Evolutionary conservation across 1,140 invertebrate species (phyloP).

Genomic region (Matsumurasca onukii): DNA sequence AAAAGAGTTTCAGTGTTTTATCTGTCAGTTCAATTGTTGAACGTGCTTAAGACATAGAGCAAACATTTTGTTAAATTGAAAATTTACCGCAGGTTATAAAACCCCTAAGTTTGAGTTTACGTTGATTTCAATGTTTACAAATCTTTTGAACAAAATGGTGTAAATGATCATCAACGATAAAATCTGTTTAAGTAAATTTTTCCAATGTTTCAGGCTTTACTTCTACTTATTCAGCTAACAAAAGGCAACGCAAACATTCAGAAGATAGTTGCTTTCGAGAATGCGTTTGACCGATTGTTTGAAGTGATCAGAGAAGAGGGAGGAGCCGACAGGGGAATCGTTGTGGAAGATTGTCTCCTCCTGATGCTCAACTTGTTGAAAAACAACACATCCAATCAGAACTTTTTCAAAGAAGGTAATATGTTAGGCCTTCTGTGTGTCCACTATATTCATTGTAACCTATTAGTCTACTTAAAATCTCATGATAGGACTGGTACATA

Average conservation of each 20-base stretch:
- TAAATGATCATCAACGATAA: constrained; percentile 8
- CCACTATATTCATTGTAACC: no score
- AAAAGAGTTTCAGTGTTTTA: no score
- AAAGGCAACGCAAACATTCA: constrained; percentile 98
- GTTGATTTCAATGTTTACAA: no score
- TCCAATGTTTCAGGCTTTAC: constrained; percentile 77
- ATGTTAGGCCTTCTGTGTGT: constrained; percentile 9
- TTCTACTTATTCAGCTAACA: constrained; percentile 92
- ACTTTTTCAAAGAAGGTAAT: constrained; percentile 94
- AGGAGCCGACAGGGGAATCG: constrained; percentile 91
- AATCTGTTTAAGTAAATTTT: no score
- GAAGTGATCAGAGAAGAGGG: constrained; percentile 93
- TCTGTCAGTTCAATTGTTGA: no score
- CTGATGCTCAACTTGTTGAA: constrained; percentile 92
- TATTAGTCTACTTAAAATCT: no score
- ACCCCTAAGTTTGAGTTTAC: no score
- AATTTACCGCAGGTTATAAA: no score
- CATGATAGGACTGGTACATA: no score
- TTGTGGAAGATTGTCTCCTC: constrained; percentile 97
- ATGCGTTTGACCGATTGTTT: constrained; percentile 94
- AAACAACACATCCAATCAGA: constrained; percentile 97
- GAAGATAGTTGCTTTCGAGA: constrained; percentile 99
- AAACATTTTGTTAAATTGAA: no score
- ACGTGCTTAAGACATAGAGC: no score
- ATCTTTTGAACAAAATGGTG: no score